These are phyloP conservation scores for Andrena camellia DNA, from an alignment of 2,888 invertebrate genomes.

Conservation along the genomic window DNA sequence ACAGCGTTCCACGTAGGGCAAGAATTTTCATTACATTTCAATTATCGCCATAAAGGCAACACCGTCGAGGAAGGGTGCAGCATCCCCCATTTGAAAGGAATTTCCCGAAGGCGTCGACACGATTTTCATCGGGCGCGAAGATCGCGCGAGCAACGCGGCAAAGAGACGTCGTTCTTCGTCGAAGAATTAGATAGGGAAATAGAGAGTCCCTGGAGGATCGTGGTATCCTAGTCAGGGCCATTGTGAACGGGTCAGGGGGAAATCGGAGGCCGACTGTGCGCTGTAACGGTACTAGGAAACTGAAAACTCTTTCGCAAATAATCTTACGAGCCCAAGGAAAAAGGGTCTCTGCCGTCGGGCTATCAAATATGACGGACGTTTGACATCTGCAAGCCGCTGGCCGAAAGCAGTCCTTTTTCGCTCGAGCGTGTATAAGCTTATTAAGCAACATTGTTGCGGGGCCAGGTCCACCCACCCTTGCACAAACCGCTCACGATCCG, in stretches of 20 bases:
- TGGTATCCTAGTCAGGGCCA: constrained; percentile 61
- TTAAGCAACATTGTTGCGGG: constrained; percentile 83
- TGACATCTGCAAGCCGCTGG: constrained; percentile 80
- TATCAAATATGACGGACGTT: constrained; percentile 83
- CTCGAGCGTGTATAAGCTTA: constrained; percentile 84
- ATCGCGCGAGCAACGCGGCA: constrained; percentile 38
- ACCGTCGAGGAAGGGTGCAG: neutral
- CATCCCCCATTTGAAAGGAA: neutral
- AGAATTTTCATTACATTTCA: constrained; percentile 6
- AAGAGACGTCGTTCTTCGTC: constrained; percentile 52
- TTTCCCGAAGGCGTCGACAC: neutral
- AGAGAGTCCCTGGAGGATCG: constrained; percentile 40
- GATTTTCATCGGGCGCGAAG: constrained; percentile 5
- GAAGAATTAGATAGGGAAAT: constrained; percentile 45
- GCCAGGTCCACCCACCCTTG: constrained; percentile 37
- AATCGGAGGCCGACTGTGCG: constrained; percentile 64
- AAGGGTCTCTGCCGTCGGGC: constrained; percentile 71
- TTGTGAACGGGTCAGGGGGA: constrained; percentile 69
- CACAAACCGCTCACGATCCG: constrained; percentile 29
- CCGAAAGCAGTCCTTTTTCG: constrained; percentile 76
- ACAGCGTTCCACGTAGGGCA: neutral
- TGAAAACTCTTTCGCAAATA: constrained; percentile 83
- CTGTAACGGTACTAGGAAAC: constrained; percentile 74
- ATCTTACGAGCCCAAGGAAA: constrained; percentile 72
- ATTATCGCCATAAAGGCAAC: neutral